Evolutionary conservation across 2,797 vertebrate genomes (phyloP).

Genomic region (Hippopotamyrus pictus): DNA sequence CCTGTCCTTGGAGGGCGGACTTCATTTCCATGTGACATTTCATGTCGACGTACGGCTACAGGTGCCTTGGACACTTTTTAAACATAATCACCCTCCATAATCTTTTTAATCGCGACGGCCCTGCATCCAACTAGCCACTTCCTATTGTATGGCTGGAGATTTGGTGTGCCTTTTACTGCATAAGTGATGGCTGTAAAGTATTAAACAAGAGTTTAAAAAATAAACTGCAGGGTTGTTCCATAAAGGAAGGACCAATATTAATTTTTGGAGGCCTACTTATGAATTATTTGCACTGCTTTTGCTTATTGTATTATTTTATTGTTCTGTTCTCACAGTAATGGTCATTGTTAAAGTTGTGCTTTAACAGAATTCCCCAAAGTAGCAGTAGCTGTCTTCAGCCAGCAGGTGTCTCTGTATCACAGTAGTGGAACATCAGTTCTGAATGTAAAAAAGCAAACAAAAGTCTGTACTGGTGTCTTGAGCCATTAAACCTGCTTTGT

Average conservation of each 20-base stretch:
- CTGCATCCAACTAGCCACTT: neutral
- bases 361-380: neutral
- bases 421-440: neutral
- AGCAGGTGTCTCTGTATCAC: constrained; percentile 28
- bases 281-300: constrained; percentile 12
- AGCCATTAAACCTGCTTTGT: constrained; percentile 10
- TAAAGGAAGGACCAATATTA: constrained; percentile 16
- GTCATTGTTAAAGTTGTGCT: constrained; percentile 12
- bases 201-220: neutral
- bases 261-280: constrained; percentile 10
- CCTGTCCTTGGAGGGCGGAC: neutral
- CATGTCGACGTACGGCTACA: neutral
- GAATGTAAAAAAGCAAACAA: neutral
- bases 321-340: neutral
- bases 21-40: constrained; percentile 11
- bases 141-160: neutral
- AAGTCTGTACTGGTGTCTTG: constrained; percentile 15
- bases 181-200: neutral
- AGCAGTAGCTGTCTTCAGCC: constrained; percentile 25
- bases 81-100: neutral
- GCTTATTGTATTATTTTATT: neutral
- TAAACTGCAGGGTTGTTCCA: neutral
- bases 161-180: neutral
- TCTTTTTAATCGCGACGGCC: neutral
- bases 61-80: constrained; percentile 21